Base-by-base conservation (phyloP, 2,113 vertebrate genomes). In the Cyrtonyx montezumae region DNA sequence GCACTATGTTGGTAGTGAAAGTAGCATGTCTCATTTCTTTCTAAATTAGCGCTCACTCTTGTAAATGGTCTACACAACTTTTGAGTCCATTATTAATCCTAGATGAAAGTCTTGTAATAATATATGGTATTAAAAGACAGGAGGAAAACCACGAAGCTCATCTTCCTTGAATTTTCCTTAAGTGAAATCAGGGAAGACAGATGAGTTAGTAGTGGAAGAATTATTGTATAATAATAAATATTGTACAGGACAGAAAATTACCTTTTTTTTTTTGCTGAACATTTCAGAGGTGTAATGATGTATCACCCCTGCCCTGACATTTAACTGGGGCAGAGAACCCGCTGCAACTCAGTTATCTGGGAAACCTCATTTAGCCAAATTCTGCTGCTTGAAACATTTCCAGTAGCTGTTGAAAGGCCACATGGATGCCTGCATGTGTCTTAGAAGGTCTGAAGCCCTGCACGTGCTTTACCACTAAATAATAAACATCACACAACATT, bases 221-320 rank as follows among this genome's bases (percentile, higher is more conserved):
- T 84, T 93, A 86, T 68, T 86, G 43, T 59, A 15, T 84, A 43
- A 59, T 51, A 93, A 93, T 84, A 95, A 95, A 91, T 94, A 85
- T 30, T 36, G 1, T 66, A 79, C 48, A 62, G 85, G 51, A 70
- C 76, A 76, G 43, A 40, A 32, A 84, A 55, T 51, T 83, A 93
- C 62, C 62, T 91, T 93, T 92, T 77, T 68, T 61, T 53, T 40
- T 40, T 40, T 40, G 40, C 40, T 86, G 69, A 85, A 45, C 28
- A 49, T 91, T 83, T 91, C 22, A 82, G 34, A 69, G 88, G 62
- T 77, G 92, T 87, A 76, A 88, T 79, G 80, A 77, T 86, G 0
- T 5, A 91, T 95, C 51, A 71, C 46, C 34, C 34, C 58, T 71
- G 62, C 58, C 49, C 15, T 15, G 55, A 92, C 63, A 88, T 88